A percentile compares a stretch with the other conserved stretches of the same genome.
Evolutionary conservation across 2,888 invertebrate genomes (phyloP).

Genomic region (Mimas tiliae): DNA sequence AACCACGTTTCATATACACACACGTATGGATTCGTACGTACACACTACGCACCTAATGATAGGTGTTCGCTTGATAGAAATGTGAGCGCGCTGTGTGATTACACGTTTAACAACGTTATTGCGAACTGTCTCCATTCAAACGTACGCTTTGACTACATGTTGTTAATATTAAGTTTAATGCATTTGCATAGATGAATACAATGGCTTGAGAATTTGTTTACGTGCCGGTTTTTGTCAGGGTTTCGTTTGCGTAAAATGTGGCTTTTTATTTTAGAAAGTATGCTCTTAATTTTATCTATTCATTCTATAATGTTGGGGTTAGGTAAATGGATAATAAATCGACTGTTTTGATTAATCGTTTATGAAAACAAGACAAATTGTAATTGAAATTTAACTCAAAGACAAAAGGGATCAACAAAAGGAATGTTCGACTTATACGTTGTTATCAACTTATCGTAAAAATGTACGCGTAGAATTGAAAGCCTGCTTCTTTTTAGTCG

Average conservation of each 20-base stretch:
- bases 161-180: conserved; percentile 18
- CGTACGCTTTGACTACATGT: conserved; percentile 18
- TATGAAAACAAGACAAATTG: neutral
- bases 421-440: neutral
- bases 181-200: conserved; percentile 25
- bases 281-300: neutral
- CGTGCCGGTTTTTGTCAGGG: conserved; percentile 1
- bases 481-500: too few species aligned
- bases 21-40: neutral
- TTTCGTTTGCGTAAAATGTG: conserved; percentile 2
- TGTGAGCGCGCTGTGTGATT: conserved; percentile 21
- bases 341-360: neutral
- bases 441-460: neutral
- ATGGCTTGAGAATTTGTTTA: conserved; percentile 20
- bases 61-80: conserved; percentile 23
- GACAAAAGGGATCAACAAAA: neutral
- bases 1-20: conserved; percentile 2
- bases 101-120: conserved; percentile 24
- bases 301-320: neutral
- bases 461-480: neutral
- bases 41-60: conserved; percentile 13
- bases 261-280: conserved; percentile 1
- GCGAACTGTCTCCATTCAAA: conserved; percentile 18
- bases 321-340: neutral
- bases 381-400: neutral